phyloP scores from a whole-genome alignment of 2,888 invertebrate species.

The Leptopilina syphax region DNA sequence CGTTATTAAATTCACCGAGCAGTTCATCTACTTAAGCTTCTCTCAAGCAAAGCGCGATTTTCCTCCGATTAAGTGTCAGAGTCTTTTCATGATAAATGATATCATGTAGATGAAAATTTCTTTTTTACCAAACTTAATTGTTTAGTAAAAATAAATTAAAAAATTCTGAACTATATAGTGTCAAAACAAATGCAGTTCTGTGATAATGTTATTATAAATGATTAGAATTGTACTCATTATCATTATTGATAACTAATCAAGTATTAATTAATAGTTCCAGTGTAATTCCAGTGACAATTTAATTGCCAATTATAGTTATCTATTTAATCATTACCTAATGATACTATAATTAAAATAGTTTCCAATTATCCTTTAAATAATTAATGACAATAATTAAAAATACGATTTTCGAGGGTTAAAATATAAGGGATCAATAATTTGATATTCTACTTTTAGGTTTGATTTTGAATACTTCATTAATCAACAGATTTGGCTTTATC shows the following conservation, averaged over 20 bases:
- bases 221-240: neutral
- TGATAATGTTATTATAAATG: neutral
- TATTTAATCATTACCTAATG: too few species aligned
- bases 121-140: too few species aligned
- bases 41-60: slow-evolving; percentile 43
- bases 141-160: too few species aligned
- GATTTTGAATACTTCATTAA: neutral
- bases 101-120: slow-evolving; percentile 14
- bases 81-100: slow-evolving; percentile 7
- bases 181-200: too few species aligned
- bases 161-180: too few species aligned
- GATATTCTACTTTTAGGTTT: neutral
- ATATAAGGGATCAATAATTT: neutral
- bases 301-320: neutral
- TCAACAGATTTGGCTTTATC: slow-evolving; percentile 16
- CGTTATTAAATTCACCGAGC: slow-evolving; percentile 45
- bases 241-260: too few species aligned
- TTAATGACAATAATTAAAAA: too few species aligned
- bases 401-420: neutral
- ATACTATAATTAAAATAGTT: too few species aligned
- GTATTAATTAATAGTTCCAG: too few species aligned
- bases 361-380: too few species aligned
- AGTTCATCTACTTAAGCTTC: slow-evolving; percentile 36
- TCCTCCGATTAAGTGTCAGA: slow-evolving; percentile 25
- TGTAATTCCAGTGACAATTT: neutral